Percentiles rank a stretch among this genome's conserved stretches.
Conservation (phyloP, 2,888 invertebrate species). For the Amiota minor region DNA sequence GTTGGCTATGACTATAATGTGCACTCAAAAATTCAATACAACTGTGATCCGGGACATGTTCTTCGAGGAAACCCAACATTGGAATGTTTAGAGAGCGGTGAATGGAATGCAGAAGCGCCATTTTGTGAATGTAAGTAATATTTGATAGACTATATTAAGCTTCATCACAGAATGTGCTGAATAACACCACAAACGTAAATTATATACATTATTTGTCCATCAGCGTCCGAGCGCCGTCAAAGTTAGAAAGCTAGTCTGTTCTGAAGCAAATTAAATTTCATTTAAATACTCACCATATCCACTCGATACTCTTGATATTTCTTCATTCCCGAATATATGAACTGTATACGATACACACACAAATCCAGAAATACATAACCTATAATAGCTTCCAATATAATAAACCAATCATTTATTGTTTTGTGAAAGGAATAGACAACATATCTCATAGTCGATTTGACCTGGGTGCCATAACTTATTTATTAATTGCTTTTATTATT, state of each 20-base stretch:
- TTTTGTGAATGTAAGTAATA: slow-evolving; percentile 84
- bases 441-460: too few species aligned
- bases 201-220: neutral
- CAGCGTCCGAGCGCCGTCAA: neutral
- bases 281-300: neutral
- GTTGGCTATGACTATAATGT: slow-evolving; percentile 92
- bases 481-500: neutral
- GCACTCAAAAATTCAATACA: slow-evolving; percentile 89
- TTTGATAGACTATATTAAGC: neutral
- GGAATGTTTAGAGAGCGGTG: slow-evolving; percentile 83
- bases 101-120: slow-evolving; percentile 88
- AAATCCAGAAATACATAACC: too few species aligned
- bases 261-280: neutral
- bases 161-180: neutral
- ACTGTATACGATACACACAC: too few species aligned
- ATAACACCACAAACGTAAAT: too few species aligned
- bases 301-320: too few species aligned
- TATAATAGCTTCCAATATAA: too few species aligned
- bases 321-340: too few species aligned
- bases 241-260: too few species aligned
- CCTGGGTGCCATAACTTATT: neutral
- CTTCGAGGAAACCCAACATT: slow-evolving; percentile 82
- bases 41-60: slow-evolving; percentile 89
- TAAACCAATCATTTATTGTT: too few species aligned
- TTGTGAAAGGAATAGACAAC: too few species aligned